Conservation (phyloP, 1,140 invertebrate genomes). For the Drosophila melanica region DNA sequence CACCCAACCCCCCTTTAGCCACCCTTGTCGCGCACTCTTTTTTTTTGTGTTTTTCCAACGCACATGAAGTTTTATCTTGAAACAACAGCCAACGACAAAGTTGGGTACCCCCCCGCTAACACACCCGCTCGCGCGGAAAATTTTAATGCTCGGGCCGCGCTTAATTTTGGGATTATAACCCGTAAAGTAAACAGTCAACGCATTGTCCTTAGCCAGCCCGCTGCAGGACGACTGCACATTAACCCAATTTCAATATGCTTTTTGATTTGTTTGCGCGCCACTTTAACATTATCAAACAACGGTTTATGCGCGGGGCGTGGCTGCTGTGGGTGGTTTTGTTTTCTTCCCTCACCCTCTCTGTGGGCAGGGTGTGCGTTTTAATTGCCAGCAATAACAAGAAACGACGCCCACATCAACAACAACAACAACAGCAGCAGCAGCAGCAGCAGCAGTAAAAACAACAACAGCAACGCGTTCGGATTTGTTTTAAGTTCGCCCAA, state of each 20-base stretch:
- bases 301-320: slow-evolving; percentile 61
- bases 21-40: slow-evolving; percentile 25
- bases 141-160: slow-evolving; percentile 79
- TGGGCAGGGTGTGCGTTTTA: slow-evolving; percentile 61
- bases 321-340: background rate
- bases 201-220: slow-evolving; percentile 63
- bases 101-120: slow-evolving; percentile 14
- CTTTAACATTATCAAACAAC: slow-evolving; percentile 83
- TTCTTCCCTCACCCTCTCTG: background rate
- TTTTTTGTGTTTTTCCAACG: slow-evolving; percentile 70
- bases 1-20: background rate
- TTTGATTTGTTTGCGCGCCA: slow-evolving; percentile 80
- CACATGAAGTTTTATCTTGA: slow-evolving; percentile 82
- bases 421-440: slow-evolving; percentile 18
- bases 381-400: slow-evolving; percentile 79
- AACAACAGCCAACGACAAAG: slow-evolving; percentile 70
- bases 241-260: slow-evolving; percentile 83
- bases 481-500: slow-evolving; percentile 66
- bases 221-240: slow-evolving; percentile 60
- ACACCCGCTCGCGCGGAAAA: slow-evolving; percentile 49
- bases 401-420: slow-evolving; percentile 67
- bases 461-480: slow-evolving; percentile 32
- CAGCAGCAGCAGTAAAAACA: slow-evolving; percentile 17
- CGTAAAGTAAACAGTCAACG: slow-evolving; percentile 76
- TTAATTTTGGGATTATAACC: slow-evolving; percentile 83